Base-by-base conservation (phyloP, 1,140 invertebrate genomes). In the Pseudobourletiella spinata region DNA sequence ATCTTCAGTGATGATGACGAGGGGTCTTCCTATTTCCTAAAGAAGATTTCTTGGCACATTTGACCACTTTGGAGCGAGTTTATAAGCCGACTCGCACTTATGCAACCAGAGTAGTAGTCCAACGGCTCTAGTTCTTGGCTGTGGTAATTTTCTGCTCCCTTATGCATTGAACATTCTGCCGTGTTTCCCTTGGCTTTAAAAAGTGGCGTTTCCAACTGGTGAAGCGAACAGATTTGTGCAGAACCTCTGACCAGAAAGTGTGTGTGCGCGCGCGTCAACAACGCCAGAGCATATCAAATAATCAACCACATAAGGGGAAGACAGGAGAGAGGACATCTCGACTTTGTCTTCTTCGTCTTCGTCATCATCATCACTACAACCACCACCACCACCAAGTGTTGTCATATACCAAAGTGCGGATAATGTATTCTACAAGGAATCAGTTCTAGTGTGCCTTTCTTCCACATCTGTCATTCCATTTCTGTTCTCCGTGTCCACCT, bases 51-150 rank as follows among this genome's bases (percentile, higher is more conserved):
- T 39, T 55, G 32, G 29, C 11, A 3, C 25, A 32, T 35, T 55
- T 35, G 52, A 54, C 22, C 15, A 30, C 50, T 54, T 28, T 26
- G 24, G 52, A 35, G 52, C 29, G 52, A 55, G 52, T 55, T 55
- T 55, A 55, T 35, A 55, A 55, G 52, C 28, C 6, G 29, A 22
- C 52, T 55, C 52, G 18, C 52, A 35, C 52, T 55, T 55, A 55
- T 55, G 52, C 52, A 55, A 55, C 52, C 52, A 32, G 52, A 55
- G 52, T 55, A 55, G 52, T 55, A 28, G 52, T 29, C 26, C 52
- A 55, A 55, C 52, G 32, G 52, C 52, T 39, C 52, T 18, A 35
- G 11, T 55, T 35, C 29, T 55, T 55, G 29, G 22, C 52, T 55
- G 15, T 32, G 4, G 28, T 55, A 35, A 29, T 35, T 39, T 35